Base-by-base conservation (phyloP, 2,113 vertebrate species). In the Pungitius pungitius region DNA sequence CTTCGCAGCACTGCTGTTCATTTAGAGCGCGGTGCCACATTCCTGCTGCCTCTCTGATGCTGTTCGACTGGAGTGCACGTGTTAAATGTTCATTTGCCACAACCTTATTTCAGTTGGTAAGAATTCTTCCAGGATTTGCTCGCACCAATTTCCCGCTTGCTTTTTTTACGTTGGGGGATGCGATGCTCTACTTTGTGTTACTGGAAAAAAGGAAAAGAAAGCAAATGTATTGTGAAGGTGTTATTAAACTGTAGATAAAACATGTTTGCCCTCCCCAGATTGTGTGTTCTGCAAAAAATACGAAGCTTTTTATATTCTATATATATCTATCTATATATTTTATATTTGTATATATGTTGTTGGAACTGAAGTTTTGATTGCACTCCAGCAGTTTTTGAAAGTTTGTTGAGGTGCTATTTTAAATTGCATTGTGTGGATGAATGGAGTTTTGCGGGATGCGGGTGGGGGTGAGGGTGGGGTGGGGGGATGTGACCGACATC, bases 171-270 rank as follows among this genome's bases (percentile, higher is more conserved):
- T 69, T 49, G 22, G n/a, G 33, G 5, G 33, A 30, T 30, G 45
- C 45, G 42, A 61, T 61, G 56, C 56, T 58, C 18, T 65, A 5
- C 57, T 60, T 69, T 61, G 43, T 20, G 13, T 22, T 69, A 49
- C 82, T 82, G 78, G 22, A 35, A 75, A 54, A 65, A 27, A 35
- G 30, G 6, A 30, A 35, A 7, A 75, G 45, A 58, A 26, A 67
- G 18, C 66, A 33, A 49, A 56, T 37, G 63, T 67, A 45, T 73
- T 61, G n/a, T 87, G 75, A 80, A 69, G 18, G 80, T 69, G 75
- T 49, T 75, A 91, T 91, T 91, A 89, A 93, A 92, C 26, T 61
- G 40, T 51, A 67, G 45, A 77, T 80, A 27, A 75, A 77, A 78
- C 51, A 4, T 37, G 3, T 67, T 59, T 68, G 45, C 22, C 35